Evolutionary conservation across 2,888 invertebrate genomes (phyloP).

Genomic region (Drosophila pullipes): DNA sequence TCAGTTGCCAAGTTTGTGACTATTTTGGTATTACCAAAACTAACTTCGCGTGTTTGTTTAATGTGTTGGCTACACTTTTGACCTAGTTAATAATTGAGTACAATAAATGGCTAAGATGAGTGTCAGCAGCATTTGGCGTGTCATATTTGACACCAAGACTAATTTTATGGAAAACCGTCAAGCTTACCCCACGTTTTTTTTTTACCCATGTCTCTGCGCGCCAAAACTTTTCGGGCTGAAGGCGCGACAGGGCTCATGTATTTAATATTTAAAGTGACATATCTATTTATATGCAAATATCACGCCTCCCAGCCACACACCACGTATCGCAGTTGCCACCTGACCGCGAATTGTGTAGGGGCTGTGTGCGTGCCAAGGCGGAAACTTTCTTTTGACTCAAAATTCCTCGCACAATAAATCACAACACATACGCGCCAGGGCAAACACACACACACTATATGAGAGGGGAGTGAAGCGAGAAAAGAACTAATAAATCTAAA

Average conservation of each 20-base stretch:
- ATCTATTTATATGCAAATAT: constrained; percentile 80
- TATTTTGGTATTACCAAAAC: constrained; percentile 10
- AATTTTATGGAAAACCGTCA: constrained; percentile 68
- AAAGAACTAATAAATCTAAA: constrained; percentile 76
- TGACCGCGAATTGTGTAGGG: constrained; percentile 16
- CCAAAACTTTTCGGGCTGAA: constrained; percentile 12
- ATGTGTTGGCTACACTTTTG: constrained; percentile 25
- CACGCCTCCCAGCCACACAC: constrained; percentile 32
- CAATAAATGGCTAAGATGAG: constrained; percentile 48
- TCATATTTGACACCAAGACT: constrained; percentile 61
- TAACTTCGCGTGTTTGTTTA: constrained; percentile 22
- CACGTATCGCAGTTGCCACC: constrained; percentile 21
- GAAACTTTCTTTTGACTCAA: constrained; percentile 42
- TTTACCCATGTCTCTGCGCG: constrained; percentile 40
- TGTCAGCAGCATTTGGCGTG: constrained; percentile 45
- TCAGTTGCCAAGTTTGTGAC: constrained; percentile 2
- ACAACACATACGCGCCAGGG: constrained; percentile 56
- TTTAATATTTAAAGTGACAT: constrained; percentile 72
- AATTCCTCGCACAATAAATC: constrained; percentile 70
- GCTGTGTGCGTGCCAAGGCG: constrained; percentile 44
- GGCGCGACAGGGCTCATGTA: constrained; percentile 42
- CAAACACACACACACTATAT: background rate
- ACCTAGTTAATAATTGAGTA: constrained; percentile 69
- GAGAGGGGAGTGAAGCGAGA: constrained; percentile 4
- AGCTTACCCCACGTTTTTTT: background rate